These are phyloP conservation scores for Sminthurides aquaticus DNA, from an alignment of 2,888 invertebrate genomes.

Conservation along the genomic window DNA sequence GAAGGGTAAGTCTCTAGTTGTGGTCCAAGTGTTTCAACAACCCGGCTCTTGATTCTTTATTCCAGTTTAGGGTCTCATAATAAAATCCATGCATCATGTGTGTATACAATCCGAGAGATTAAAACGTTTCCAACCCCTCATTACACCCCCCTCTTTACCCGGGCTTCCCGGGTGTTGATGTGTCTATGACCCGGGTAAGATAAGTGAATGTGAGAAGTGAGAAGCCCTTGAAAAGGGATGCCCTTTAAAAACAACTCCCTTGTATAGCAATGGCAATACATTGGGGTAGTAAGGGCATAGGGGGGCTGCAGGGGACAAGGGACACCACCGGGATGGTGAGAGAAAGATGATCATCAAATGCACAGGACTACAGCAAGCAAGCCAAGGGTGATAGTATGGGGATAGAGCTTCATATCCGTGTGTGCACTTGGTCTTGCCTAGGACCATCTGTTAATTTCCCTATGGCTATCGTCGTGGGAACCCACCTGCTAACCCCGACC, in stretches of 20 bases:
- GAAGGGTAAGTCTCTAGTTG: not conserved
- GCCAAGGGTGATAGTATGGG: too few relatives aligned
- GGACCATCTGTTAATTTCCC: conserved; percentile 20
- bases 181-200: not conserved
- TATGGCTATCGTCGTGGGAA: conserved; percentile 18
- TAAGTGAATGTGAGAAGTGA: too few relatives aligned
- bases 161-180: not conserved
- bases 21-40: not conserved
- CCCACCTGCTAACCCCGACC: conserved; percentile 19
- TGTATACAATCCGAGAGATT: too few relatives aligned
- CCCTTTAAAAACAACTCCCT: too few relatives aligned
- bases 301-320: too few relatives aligned
- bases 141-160: not conserved
- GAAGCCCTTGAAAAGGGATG: too few relatives aligned
- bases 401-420: not conserved
- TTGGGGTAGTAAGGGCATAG: too few relatives aligned
- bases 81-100: too few relatives aligned
- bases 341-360: not conserved
- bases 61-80: too few relatives aligned
- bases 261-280: too few relatives aligned
- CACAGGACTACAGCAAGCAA: too few relatives aligned
- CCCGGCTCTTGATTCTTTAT: not conserved
- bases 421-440: not conserved
- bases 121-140: not conserved
- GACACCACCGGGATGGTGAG: not conserved